Conservation (phyloP, 2,797 vertebrate genomes). For the Melanogrammus aeglefinus region DNA sequence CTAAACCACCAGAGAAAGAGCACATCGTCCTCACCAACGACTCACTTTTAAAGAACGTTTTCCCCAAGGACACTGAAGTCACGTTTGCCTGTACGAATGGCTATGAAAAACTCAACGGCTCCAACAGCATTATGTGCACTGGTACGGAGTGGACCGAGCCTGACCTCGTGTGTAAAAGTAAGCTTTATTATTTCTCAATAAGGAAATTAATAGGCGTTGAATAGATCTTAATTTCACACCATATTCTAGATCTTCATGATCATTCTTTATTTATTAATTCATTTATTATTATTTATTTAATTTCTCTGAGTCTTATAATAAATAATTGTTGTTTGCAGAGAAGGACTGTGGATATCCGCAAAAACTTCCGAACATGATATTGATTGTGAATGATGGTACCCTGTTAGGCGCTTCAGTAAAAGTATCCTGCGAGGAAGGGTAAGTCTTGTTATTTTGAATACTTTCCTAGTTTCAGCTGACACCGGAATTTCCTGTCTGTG, state of each 20-base stretch:
- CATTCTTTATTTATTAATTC: no score
- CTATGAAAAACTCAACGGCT: slow-evolving; percentile 15
- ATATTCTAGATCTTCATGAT: neutral
- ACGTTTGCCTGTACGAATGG: slow-evolving; percentile 54
- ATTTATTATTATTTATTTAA: no score
- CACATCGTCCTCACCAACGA: slow-evolving; percentile 17
- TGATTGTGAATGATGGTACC: slow-evolving; percentile 18
- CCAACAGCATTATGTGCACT: slow-evolving; percentile 33
- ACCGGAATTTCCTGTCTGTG: neutral
- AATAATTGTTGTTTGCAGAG: slow-evolving; percentile 49
- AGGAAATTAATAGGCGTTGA: no score
- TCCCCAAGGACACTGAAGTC: slow-evolving; percentile 12
- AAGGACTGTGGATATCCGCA: slow-evolving; percentile 59
- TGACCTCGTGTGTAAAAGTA: slow-evolving; percentile 67
- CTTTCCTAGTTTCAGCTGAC: neutral
- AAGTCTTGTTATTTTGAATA: slow-evolving; percentile 36
- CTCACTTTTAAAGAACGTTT: slow-evolving; percentile 45
- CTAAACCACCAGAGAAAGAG: neutral
- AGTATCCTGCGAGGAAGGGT: slow-evolving; percentile 63
- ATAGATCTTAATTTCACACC: neutral
- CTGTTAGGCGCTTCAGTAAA: slow-evolving; percentile 30
- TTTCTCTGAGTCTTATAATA: neutral
- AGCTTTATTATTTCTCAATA: slow-evolving; percentile 15
- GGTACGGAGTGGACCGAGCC: slow-evolving; percentile 41
- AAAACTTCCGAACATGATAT: slow-evolving; percentile 26